phyloP scores from a whole-genome alignment of 1,140 invertebrate genomes.

The Triops cancriformis region DNA sequence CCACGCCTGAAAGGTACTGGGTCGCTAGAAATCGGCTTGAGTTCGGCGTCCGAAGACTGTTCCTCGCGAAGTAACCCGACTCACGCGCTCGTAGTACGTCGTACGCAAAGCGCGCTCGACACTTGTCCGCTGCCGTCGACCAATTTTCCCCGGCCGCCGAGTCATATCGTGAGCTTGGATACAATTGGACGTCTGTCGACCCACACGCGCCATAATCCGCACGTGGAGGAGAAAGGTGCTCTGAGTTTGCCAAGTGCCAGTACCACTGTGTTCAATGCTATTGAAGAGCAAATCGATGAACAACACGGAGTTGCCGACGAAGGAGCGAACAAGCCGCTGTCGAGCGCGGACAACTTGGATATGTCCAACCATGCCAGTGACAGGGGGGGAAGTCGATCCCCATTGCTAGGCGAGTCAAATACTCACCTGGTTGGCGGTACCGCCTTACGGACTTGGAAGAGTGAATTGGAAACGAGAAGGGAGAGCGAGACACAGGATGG shows the following conservation, averaged over 20 bases:
- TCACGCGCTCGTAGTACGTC: constrained; percentile 29
- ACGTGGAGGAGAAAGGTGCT: constrained; percentile 14
- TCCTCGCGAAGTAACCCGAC: constrained; percentile 26
- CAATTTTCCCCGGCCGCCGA: constrained; percentile 29
- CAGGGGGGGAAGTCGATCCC: background rate
- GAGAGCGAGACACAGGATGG: background rate
- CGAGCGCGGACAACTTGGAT: constrained; percentile 32
- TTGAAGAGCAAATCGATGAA: constrained; percentile 72
- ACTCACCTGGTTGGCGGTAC: constrained; percentile 15
- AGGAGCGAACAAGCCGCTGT: constrained; percentile 37
- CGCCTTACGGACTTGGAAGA: background rate
- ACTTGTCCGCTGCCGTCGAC: constrained; percentile 28
- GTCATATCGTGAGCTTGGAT: constrained; percentile 36
- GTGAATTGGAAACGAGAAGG: background rate
- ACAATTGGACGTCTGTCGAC: constrained; percentile 30
- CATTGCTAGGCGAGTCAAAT: constrained; percentile 27
- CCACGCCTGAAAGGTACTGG: constrained; percentile 34
- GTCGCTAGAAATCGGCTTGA: constrained; percentile 35
- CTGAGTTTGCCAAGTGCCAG: constrained; percentile 39
- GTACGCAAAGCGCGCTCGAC: constrained; percentile 39
- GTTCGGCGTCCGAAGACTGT: constrained; percentile 30
- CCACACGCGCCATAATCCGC: constrained; percentile 16
- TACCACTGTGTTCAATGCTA: constrained; percentile 65
- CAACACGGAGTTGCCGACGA: constrained; percentile 45
- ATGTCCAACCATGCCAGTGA: constrained; percentile 30